These are phyloP conservation scores for Simalia tracyae DNA, from an alignment of 2,797 vertebrate species.

Conservation along the genomic window DNA sequence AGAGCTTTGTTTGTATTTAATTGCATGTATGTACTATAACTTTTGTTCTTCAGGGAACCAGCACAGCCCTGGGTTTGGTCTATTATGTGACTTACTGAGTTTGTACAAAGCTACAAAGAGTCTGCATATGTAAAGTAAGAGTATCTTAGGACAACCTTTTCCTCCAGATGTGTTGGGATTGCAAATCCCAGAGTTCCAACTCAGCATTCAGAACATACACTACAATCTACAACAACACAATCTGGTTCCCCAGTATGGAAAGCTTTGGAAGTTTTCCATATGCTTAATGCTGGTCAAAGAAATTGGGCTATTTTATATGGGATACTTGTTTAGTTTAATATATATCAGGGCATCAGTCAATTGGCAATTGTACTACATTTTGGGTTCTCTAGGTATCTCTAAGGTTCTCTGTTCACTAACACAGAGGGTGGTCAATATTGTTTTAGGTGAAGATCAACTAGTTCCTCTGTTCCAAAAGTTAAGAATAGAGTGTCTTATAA, in stretches of 20 bases:
- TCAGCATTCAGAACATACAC: neutral
- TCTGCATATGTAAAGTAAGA: neutral
- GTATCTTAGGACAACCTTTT: neutral
- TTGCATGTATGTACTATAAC: neutral
- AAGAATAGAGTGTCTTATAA: constrained; percentile 74
- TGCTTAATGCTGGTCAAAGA: constrained; percentile 22
- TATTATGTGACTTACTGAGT: neutral
- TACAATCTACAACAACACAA: neutral
- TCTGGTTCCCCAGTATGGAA: neutral
- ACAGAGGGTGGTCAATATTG: constrained; percentile 58
- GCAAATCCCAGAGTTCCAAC: neutral
- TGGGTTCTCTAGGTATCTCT: constrained; percentile 49
- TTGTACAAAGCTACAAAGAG: neutral
- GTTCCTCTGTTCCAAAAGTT: constrained; percentile 71
- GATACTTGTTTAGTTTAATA: constrained; percentile 37
- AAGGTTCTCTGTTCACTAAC: constrained; percentile 58
- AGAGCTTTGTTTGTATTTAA: neutral
- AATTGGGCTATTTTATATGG: constrained; percentile 5
- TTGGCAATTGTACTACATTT: constrained; percentile 12
- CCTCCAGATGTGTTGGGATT: neutral
- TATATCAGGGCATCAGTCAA: constrained; percentile 33
- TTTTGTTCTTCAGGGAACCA: neutral
- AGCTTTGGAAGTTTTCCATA: neutral
- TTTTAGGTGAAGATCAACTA: constrained; percentile 74
- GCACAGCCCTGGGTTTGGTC: neutral